Evolutionary conservation across 2,113 vertebrate genomes (phyloP).

Genomic region (Larimichthys polyactis): DNA sequence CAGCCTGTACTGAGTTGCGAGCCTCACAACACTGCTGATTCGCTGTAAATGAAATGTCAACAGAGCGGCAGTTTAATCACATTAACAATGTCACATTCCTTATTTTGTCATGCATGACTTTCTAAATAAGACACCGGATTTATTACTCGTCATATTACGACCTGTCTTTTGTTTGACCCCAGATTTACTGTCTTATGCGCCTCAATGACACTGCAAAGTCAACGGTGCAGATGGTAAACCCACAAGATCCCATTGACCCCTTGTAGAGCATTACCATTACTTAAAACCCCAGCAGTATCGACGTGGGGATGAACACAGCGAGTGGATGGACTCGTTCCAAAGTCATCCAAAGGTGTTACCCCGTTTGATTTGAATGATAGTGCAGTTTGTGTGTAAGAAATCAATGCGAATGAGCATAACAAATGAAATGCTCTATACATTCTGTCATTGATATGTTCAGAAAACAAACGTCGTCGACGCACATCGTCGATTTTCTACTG

Average conservation of each 20-base stretch:
- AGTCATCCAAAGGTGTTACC: constrained; percentile 56
- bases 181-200: constrained; percentile 56
- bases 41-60: constrained; percentile 57
- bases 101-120: constrained; percentile 45
- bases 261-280: constrained; percentile 50
- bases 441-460: constrained; percentile 27
- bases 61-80: constrained; percentile 43
- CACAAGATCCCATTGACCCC: constrained; percentile 58
- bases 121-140: constrained; percentile 39
- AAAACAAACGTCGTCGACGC: constrained; percentile 28
- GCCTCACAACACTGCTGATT: constrained; percentile 38
- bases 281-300: constrained; percentile 49
- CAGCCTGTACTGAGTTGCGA: constrained; percentile 16
- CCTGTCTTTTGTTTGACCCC: constrained; percentile 44
- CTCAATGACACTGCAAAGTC: constrained; percentile 61
- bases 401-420: constrained; percentile 47
- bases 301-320: constrained; percentile 35
- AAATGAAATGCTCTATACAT: constrained; percentile 46
- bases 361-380: constrained; percentile 45
- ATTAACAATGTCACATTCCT: constrained; percentile 54
- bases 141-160: constrained; percentile 38
- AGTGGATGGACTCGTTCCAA: constrained; percentile 57
- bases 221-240: constrained; percentile 50
- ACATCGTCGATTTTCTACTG: background rate
- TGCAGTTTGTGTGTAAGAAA: constrained; percentile 32